Evolutionary conservation across 1,140 invertebrate species (phyloP), one percentile per base, ranked within the genome.

Genomic region (Homarus americanus): DNA sequence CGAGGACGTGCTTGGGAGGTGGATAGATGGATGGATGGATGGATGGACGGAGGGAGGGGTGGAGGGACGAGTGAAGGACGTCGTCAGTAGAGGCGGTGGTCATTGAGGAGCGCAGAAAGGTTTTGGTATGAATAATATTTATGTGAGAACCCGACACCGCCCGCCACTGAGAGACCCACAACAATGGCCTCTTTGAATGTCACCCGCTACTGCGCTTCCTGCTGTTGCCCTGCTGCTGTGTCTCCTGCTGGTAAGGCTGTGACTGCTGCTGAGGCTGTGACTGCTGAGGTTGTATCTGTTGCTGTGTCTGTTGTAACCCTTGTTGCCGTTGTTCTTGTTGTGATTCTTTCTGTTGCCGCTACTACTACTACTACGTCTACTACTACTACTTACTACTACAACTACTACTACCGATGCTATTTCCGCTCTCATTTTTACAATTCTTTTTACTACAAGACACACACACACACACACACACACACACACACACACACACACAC

Each of bases 101-200:
- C 85, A 79, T 58, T 40, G 49, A 44, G 53, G 76, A 80, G 53
- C 38, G 53, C 34, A 32, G 73, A 87, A 63, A 78, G 85, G 76
- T 83, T n/a, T n/a, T 69, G 38, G 32, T 66, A 63, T 41, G 58
- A 83, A 83, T 83, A 83, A 83, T 83, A 83, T 83, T 83, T 83
- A 78, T 76, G 58, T 32, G 49, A 76, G 36, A 79, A 87, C 85
- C 85, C 58, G 44, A 87, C 85, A 87, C 85, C 85, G 44, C 85
- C 66, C 20, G 15, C 85, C 78, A 36, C 53, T 49, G 49, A 44
- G n/a, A 28, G 24, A 20, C 17, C 28, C 41, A 3, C 20, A 44
- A 89, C 87, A 89, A 89, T 82, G 87, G 40, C 44, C 20, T 36
- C 87, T 82, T 89, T 89, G 40, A 89, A 53, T 82, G 87, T 89